Percentiles rank a stretch among this genome's conserved stretches.
Evolutionary conservation across 2,888 invertebrate genomes (phyloP).

Genomic region (Pogonocherus hispidulus): DNA sequence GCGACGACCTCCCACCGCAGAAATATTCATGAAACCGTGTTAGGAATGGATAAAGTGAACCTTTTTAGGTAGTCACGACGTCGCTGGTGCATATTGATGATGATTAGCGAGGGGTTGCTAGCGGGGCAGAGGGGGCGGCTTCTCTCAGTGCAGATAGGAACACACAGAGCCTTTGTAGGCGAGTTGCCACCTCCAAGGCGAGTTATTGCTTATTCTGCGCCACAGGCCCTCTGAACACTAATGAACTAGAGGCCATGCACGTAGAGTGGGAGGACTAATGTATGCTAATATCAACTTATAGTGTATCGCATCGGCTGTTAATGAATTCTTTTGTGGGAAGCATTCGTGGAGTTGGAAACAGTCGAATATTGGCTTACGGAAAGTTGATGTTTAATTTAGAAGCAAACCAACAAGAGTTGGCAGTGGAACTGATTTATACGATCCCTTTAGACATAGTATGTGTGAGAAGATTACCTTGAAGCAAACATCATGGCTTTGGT

Average conservation of each 20-base stretch:
- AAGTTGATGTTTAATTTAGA: background rate
- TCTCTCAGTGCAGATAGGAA: constrained; percentile 26
- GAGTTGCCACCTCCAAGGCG: constrained; percentile 44
- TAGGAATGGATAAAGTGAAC: constrained; percentile 44
- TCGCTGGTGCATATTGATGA: constrained; percentile 50
- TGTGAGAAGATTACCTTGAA: too few relatives aligned
- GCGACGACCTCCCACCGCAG: constrained; percentile 2
- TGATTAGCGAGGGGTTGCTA: constrained; percentile 44
- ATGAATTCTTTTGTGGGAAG: constrained; percentile 43
- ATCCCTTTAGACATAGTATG: too few relatives aligned
- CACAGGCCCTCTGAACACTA: constrained; percentile 50
- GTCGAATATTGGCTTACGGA: background rate
- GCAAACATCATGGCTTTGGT: too few relatives aligned
- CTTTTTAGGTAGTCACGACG: constrained; percentile 39
- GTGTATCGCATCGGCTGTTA: constrained; percentile 43
- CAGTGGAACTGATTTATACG: background rate
- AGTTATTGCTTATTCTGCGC: constrained; percentile 51
- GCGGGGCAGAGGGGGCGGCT: constrained; percentile 29
- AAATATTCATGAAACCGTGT: constrained; percentile 38
- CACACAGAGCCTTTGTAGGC: constrained; percentile 43
- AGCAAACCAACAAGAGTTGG: background rate
- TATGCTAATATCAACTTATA: constrained; percentile 54
- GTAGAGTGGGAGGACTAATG: constrained; percentile 53
- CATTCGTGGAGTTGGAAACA: background rate
- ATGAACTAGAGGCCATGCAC: constrained; percentile 51